phyloP scores from a whole-genome alignment of 2,888 invertebrate species.

The Nasonia oneida region DNA sequence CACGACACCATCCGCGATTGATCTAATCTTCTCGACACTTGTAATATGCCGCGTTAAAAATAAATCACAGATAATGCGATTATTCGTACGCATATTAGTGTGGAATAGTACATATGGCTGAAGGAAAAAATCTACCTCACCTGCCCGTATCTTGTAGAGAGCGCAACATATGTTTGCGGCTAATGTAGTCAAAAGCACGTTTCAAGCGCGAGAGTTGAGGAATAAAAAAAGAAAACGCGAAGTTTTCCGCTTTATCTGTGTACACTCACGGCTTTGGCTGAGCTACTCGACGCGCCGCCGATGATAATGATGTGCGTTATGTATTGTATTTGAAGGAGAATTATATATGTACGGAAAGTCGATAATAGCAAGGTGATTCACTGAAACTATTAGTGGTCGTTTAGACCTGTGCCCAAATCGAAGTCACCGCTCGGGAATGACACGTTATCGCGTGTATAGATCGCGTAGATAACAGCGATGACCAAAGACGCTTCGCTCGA shows the following conservation, averaged over 20 bases:
- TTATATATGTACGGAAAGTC: neutral
- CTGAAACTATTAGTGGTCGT: too few relatives aligned
- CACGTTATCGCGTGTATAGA: neutral
- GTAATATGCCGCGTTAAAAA: neutral
- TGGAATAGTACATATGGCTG: neutral
- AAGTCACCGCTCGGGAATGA: neutral
- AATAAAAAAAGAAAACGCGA: neutral
- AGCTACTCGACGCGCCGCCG: neutral
- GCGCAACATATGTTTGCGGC: neutral
- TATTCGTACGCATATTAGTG: neutral
- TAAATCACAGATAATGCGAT: constrained; percentile 9
- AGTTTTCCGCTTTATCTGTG: constrained; percentile 21
- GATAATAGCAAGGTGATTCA: constrained; percentile 21
- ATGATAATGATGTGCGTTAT: constrained; percentile 27
- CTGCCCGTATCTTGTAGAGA: too few relatives aligned
- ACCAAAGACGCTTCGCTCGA: neutral
- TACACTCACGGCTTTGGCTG: neutral
- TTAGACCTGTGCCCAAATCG: neutral
- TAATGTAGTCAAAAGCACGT: neutral
- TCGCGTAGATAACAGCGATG: neutral
- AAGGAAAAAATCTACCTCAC: neutral
- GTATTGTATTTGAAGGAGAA: constrained; percentile 33
- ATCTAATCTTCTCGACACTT: neutral
- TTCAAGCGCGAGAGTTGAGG: neutral
- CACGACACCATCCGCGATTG: neutral